phyloP scores from a whole-genome alignment of 2,888 invertebrate species.

The Vandiemenella viatica region DNA sequence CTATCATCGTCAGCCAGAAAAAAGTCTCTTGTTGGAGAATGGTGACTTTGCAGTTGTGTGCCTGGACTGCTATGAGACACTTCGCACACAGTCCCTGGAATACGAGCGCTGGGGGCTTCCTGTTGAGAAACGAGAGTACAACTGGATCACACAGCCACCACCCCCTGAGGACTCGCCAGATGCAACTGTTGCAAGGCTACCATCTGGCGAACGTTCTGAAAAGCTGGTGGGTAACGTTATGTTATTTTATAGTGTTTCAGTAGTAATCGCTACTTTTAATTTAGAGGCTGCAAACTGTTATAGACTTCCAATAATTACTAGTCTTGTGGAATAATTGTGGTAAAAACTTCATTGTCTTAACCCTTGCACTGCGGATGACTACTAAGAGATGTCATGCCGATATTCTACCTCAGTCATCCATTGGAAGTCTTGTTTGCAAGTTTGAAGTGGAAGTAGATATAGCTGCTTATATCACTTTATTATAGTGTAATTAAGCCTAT shows the following conservation, averaged over 20 bases:
- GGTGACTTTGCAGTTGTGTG: conserved; percentile 84
- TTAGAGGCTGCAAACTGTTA: neutral
- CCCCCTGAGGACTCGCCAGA: conserved; percentile 83
- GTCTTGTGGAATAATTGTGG: neutral
- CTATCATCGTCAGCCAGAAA: conserved; percentile 69
- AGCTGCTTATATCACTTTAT: no score
- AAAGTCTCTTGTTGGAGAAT: conserved; percentile 71
- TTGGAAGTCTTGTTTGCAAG: no score
- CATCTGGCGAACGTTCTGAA: conserved; percentile 72
- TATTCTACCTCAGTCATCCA: no score
- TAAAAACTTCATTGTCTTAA: no score
- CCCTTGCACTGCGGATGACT: no score
- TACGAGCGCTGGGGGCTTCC: conserved; percentile 83
- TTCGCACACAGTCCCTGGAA: conserved; percentile 78
- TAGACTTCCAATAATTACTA: neutral
- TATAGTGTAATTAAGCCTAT: no score
- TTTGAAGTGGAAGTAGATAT: no score
- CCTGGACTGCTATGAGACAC: conserved; percentile 82
- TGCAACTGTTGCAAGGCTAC: conserved; percentile 64
- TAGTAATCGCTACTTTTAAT: neutral
- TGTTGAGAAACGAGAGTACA: conserved; percentile 78
- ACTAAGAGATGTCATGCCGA: no score
- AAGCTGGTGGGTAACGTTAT: conserved; percentile 52
- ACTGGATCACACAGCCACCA: conserved; percentile 86
- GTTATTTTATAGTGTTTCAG: neutral